Evolutionary conservation across 2,113 vertebrate genomes (phyloP), one percentile per base, ranked within the genome.

Genomic region (Clarias batrachus): DNA sequence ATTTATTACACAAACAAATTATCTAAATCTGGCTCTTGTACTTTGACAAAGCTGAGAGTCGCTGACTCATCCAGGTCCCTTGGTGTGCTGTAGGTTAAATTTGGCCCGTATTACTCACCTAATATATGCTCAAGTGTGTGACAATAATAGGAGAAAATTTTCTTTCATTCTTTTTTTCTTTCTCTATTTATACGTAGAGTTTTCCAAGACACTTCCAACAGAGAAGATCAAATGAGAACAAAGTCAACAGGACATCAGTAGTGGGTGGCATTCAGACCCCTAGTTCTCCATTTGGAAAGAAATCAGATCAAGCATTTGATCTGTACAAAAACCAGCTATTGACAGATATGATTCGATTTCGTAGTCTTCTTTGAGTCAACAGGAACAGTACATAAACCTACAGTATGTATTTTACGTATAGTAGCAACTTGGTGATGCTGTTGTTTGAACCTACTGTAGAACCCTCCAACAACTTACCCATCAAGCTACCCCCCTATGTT

Each of bases 1-100:
- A 65, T 48, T 17, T 57, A 37, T 83, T 54, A 78, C 6, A 78
- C 16, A 27, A 78, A 57, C 23, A 57, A 82, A 73, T 33, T 70
- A 83, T 59, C 27, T 30, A 25, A 48, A 77, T 74, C 23, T 27
- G n/a, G 25, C 23, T 76, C 63, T 80, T 52, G 11, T 56, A 21
- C 19, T 27, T 27, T 56, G 84, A 68, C 14, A 16, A 25, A 54
- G 19, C 23, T 30, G 21, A 21, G 2, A 48, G 25, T 37, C 27
- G 30, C 84, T 86, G 76, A 86, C 76, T 86, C 84, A 86, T 86
- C 62, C 74, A 66, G 74, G 68, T 85, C 84, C 60, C 73, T 86
- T 52, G 9, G 76, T 9, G 21, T 37, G 27, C 62, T n/a, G 71
- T 62, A 77, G 71, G 62, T 68, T 79, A 79, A 80, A 86, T 86